Evolutionary conservation across 2,797 vertebrate species (phyloP).

Genomic region (Pelochelys cantorii): DNA sequence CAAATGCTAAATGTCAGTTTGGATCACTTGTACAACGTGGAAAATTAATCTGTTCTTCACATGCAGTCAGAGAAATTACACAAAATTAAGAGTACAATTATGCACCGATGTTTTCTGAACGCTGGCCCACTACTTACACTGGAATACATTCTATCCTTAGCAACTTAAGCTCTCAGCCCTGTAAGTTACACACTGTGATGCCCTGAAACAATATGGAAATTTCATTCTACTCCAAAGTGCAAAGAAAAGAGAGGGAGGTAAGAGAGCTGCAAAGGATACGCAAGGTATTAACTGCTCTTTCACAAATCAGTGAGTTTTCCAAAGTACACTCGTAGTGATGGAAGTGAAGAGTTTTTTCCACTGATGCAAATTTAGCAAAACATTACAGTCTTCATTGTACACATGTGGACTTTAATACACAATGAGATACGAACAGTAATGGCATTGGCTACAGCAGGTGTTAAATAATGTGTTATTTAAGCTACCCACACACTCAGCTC

Average conservation of each 20-base stretch:
- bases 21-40: too few species aligned
- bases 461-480: background rate
- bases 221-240: background rate
- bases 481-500: background rate
- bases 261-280: background rate
- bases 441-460: background rate
- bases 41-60: background rate
- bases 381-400: background rate
- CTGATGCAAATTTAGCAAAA: background rate
- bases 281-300: background rate
- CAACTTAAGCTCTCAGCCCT: background rate
- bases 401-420: background rate
- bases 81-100: background rate
- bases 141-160: constrained; percentile 1
- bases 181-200: background rate
- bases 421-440: background rate
- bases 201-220: rapidly evolving
- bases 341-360: background rate
- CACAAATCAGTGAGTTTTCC: constrained; percentile 1
- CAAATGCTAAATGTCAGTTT: too few species aligned
- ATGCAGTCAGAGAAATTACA: background rate
- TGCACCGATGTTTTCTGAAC: background rate
- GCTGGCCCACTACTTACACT: rapidly evolving
- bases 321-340: background rate
- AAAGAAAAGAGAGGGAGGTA: background rate